Percentiles rank a stretch among this genome's conserved stretches.
These are phyloP conservation scores for Phyllostomus hastatus DNA, from an alignment of 2,113 vertebrate species.

Conservation along the genomic window DNA sequence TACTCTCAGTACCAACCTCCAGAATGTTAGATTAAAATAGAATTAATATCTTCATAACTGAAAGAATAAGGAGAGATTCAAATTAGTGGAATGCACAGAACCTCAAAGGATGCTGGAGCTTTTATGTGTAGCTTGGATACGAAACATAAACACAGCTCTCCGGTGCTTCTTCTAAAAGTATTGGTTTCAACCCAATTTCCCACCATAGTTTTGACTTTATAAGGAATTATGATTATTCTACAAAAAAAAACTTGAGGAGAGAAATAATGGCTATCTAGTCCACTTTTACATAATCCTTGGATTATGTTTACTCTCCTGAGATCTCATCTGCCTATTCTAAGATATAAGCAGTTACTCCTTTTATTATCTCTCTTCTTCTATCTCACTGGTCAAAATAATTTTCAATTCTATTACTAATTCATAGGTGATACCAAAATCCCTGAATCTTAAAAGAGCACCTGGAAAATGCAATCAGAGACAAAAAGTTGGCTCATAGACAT, in stretches of 20 bases:
- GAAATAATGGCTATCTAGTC: not conserved
- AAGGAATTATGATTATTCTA: not conserved
- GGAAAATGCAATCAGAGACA: not conserved
- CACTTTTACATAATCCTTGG: not conserved
- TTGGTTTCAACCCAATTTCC: not conserved
- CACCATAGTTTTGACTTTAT: not conserved
- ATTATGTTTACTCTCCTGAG: not conserved
- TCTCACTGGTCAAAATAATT: not conserved
- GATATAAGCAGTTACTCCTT: not conserved
- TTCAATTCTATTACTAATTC: not conserved
- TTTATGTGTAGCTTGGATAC: not conserved
- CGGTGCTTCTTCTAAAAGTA: not conserved
- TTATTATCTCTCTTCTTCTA: not conserved
- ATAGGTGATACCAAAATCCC: not conserved
- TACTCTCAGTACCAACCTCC: not conserved
- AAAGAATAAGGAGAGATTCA: not conserved
- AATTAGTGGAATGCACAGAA: not conserved
- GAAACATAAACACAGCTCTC: not conserved
- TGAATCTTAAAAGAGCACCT: not conserved
- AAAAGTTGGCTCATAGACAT: not conserved
- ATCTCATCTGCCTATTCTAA: not conserved
- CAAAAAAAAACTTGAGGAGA: not conserved
- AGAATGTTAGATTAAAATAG: constrained; percentile 15
- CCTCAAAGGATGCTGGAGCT: not conserved
- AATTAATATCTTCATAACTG: constrained; percentile 11